Percentiles rank a stretch among this genome's conserved stretches.
These are phyloP conservation scores for Germaria angustata DNA, from an alignment of 2,888 invertebrate genomes.

Conservation along the genomic window DNA sequence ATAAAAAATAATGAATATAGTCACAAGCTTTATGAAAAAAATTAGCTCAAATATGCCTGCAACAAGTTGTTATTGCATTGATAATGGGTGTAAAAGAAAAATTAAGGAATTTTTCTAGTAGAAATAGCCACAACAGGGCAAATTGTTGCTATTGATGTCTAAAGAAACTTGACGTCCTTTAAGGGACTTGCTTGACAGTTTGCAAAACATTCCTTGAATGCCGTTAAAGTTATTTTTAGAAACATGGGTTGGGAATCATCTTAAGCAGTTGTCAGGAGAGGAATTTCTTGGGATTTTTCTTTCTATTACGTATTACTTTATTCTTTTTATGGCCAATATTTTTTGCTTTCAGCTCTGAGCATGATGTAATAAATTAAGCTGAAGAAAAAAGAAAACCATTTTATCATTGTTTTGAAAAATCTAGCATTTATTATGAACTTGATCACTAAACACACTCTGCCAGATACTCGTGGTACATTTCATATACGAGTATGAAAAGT, in stretches of 20 bases:
- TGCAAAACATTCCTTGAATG: conserved; percentile 57
- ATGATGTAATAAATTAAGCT: conserved; percentile 60
- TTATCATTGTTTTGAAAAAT: conserved; percentile 29
- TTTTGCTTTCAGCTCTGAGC: not conserved
- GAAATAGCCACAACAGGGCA: not conserved
- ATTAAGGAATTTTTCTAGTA: not conserved
- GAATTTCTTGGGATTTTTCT: conserved; percentile 46
- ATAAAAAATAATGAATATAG: conserved; percentile 12
- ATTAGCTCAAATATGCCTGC: conserved; percentile 15
- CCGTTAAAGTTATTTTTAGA: conserved; percentile 65
- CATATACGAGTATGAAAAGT: conserved; percentile 14
- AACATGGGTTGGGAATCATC: conserved; percentile 17
- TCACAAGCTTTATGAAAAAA: not conserved
- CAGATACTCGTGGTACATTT: conserved; percentile 9
- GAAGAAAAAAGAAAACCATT: not conserved
- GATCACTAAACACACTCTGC: conserved; percentile 27
- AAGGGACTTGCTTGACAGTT: conserved; percentile 26
- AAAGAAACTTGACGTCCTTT: conserved; percentile 59
- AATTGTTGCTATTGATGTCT: conserved; percentile 18
- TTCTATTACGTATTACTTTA: not conserved
- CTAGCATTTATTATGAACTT: conserved; percentile 51
- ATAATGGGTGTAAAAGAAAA: conserved; percentile 12
- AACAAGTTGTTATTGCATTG: conserved; percentile 37
- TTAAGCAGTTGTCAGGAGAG: conserved; percentile 26
- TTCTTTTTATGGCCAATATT: not conserved